These are phyloP conservation scores for Nyctalus aviator DNA, from an alignment of 2,797 vertebrate species.

Conservation along the genomic window DNA sequence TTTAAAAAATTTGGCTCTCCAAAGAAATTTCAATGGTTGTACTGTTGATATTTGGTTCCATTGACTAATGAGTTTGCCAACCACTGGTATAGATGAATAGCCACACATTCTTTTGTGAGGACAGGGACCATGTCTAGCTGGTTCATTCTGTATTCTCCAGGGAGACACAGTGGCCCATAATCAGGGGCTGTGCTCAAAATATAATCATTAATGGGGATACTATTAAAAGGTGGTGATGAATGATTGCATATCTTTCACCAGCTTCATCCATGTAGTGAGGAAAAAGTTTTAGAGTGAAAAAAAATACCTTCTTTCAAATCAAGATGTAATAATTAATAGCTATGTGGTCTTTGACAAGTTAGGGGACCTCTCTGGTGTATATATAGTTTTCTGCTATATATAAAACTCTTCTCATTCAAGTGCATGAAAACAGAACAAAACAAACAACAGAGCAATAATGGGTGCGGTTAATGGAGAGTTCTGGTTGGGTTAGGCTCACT, in stretches of 20 bases:
- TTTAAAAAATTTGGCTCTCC: too few relatives aligned
- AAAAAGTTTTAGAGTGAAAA: not conserved
- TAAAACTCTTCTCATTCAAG: not conserved
- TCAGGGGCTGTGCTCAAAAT: not conserved
- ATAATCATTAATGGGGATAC: not conserved
- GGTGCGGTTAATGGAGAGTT: accelerated
- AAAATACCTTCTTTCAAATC: not conserved
- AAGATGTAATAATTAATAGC: not conserved
- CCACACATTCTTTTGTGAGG: not conserved
- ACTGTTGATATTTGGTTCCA: too few relatives aligned
- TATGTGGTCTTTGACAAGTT: not conserved
- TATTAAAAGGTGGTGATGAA: not conserved
- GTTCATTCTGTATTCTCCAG: not conserved
- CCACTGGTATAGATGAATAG: not conserved
- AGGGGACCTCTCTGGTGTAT: not conserved
- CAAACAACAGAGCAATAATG: not conserved
- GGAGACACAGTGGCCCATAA: too few relatives aligned
- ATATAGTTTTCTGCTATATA: not conserved
- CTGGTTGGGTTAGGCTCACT: not conserved
- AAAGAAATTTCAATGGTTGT: too few relatives aligned
- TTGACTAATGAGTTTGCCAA: too few relatives aligned
- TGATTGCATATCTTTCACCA: not conserved
- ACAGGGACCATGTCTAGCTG: too few relatives aligned
- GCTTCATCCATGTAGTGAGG: not conserved
- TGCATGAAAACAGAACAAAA: not conserved